A percentile compares a stretch with the other conserved stretches of the same genome.
phyloP scores from a whole-genome alignment of 2,888 invertebrate species.

The Athripsodes cinereus region DNA sequence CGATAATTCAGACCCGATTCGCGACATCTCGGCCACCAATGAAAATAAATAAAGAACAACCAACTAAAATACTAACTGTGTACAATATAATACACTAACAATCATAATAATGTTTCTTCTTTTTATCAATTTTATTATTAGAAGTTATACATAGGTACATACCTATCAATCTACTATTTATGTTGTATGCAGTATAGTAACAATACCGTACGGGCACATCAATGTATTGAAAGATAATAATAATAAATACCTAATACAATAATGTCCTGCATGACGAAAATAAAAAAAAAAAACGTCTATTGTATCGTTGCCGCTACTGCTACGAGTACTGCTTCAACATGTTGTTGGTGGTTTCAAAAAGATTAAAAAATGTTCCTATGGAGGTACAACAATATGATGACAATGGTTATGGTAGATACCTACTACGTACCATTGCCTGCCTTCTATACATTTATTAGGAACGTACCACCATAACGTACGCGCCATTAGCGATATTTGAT shows the following conservation, averaged over 20 bases:
- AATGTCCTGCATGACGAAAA: conserved; percentile 4
- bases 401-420: no score
- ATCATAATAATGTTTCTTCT: neutral
- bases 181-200: no score
- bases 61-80: no score
- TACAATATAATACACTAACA: no score
- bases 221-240: conserved; percentile 7
- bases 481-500: conserved; percentile 1
- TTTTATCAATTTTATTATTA: neutral
- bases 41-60: no score
- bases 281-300: conserved; percentile 15
- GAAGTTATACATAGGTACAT: neutral
- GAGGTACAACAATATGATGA: neutral
- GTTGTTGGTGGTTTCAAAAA: neutral
- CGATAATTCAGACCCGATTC: conserved; percentile 21
- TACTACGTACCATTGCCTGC: no score
- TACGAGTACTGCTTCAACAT: no score
- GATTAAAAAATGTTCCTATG: neutral
- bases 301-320: no score
- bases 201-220: conserved; percentile 18
- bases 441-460: no score
- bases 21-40: conserved; percentile 24
- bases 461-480: neutral
- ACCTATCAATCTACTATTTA: no score
- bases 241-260: no score